Evolutionary conservation across 2,888 invertebrate species (phyloP).

Genomic region (Nephrocerus scutellatus): DNA sequence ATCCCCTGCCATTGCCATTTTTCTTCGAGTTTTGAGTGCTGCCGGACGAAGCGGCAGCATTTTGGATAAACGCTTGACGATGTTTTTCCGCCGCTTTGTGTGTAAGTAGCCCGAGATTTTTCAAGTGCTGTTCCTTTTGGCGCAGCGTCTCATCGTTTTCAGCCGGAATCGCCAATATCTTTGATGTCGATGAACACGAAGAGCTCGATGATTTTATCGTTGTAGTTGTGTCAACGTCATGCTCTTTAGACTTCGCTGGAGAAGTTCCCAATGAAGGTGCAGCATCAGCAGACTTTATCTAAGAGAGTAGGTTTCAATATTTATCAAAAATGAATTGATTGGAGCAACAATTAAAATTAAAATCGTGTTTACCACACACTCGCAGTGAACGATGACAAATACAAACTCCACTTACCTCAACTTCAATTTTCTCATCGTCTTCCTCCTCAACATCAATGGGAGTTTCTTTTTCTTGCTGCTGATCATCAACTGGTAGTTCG

Average conservation of each 20-base stretch:
- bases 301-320: too few species aligned
- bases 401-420: too few species aligned
- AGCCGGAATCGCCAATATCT: slow-evolving; percentile 10
- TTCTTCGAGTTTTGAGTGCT: slow-evolving; percentile 9
- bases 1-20: slow-evolving; percentile 22
- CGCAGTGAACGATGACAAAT: too few species aligned
- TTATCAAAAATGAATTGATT: too few species aligned
- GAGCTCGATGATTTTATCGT: slow-evolving; percentile 16
- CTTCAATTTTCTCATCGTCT: slow-evolving; percentile 13
- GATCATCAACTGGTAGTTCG: too few species aligned
- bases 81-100: slow-evolving; percentile 64
- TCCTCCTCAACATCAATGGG: slow-evolving; percentile 12
- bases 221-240: slow-evolving; percentile 16
- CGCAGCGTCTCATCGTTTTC: slow-evolving; percentile 58
- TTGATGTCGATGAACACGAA: slow-evolving; percentile 2
- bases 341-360: too few species aligned
- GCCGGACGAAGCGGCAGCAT: slow-evolving; percentile 15
- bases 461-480: background rate
- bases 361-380: too few species aligned
- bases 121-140: slow-evolving; percentile 66
- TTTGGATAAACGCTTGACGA: slow-evolving; percentile 43
- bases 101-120: slow-evolving; percentile 67
- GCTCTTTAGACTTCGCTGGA: slow-evolving; percentile 7
- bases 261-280: too few species aligned
- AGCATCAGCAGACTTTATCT: too few species aligned